Evolutionary conservation across 2,888 invertebrate genomes (phyloP).

Genomic region (Pollenia griseotomentosa): DNA sequence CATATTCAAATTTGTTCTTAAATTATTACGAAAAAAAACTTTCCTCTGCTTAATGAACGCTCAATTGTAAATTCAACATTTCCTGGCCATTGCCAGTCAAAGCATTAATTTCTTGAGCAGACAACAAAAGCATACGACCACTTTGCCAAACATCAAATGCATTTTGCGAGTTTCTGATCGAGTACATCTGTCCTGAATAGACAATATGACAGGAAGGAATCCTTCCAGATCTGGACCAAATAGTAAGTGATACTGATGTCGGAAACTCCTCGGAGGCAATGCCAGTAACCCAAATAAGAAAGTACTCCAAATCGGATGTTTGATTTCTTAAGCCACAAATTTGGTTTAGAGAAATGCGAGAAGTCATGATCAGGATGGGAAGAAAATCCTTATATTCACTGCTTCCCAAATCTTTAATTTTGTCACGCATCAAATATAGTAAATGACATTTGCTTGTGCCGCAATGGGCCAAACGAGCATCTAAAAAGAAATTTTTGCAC

Average conservation of each 20-base stretch:
- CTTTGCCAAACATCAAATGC: slow-evolving; percentile 75
- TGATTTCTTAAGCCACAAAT: slow-evolving; percentile 61
- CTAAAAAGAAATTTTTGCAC: slow-evolving; percentile 80
- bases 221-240: slow-evolving; percentile 76
- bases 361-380: slow-evolving; percentile 81
- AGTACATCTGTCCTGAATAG: slow-evolving; percentile 79
- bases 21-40: not conserved
- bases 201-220: slow-evolving; percentile 77
- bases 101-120: slow-evolving; percentile 74
- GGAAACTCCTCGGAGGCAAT: slow-evolving; percentile 76
- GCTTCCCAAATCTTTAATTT: slow-evolving; percentile 77
- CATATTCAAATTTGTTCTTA: not conserved
- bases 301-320: slow-evolving; percentile 64
- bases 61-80: slow-evolving; percentile 78
- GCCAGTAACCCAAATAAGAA: slow-evolving; percentile 81
- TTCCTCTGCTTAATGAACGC: slow-evolving; percentile 73
- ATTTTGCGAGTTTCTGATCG: slow-evolving; percentile 77
- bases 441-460: slow-evolving; percentile 78
- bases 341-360: slow-evolving; percentile 76
- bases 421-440: slow-evolving; percentile 79
- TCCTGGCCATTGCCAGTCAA: slow-evolving; percentile 77
- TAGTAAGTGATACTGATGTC: slow-evolving; percentile 77
- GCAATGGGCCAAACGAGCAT: slow-evolving; percentile 75
- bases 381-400: slow-evolving; percentile 77
- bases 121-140: slow-evolving; percentile 77